Evolutionary conservation across 1,140 invertebrate genomes (phyloP).

Genomic region (Hycleus cichorii): DNA sequence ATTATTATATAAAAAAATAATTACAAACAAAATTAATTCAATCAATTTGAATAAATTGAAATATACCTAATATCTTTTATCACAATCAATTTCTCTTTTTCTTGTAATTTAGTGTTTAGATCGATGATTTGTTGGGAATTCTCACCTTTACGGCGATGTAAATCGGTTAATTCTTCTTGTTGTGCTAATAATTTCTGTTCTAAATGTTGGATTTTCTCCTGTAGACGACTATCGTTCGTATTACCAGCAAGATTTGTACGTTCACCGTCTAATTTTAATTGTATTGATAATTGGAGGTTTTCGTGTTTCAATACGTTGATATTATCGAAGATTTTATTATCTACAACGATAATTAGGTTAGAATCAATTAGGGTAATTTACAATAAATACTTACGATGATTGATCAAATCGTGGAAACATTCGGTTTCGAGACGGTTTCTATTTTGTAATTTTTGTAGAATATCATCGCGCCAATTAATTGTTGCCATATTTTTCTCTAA

Average conservation of each 20-base stretch:
- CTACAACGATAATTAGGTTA: conserved; percentile 43
- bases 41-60: conserved; percentile 22
- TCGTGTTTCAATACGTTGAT: conserved; percentile 67
- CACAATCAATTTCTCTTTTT: conserved; percentile 70
- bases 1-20: not conserved
- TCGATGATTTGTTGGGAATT: conserved; percentile 90
- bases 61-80: conserved; percentile 64
- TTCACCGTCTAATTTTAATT: conserved; percentile 53
- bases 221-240: conserved; percentile 20
- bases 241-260: conserved; percentile 21
- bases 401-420: conserved; percentile 56
- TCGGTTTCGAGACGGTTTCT: conserved; percentile 51
- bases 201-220: conserved; percentile 53
- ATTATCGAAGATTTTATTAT: conserved; percentile 80
- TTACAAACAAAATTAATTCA: not conserved
- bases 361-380: not conserved
- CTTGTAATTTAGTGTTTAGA: conserved; percentile 77
- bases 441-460: conserved; percentile 50
- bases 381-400: conserved; percentile 47
- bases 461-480: conserved; percentile 47
- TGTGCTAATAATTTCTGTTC: conserved; percentile 80
- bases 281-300: conserved; percentile 74
- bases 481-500: not conserved
- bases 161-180: conserved; percentile 86
- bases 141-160: conserved; percentile 83